Conservation (phyloP, 2,888 invertebrate genomes). For the Agapetus fuscipes region DNA sequence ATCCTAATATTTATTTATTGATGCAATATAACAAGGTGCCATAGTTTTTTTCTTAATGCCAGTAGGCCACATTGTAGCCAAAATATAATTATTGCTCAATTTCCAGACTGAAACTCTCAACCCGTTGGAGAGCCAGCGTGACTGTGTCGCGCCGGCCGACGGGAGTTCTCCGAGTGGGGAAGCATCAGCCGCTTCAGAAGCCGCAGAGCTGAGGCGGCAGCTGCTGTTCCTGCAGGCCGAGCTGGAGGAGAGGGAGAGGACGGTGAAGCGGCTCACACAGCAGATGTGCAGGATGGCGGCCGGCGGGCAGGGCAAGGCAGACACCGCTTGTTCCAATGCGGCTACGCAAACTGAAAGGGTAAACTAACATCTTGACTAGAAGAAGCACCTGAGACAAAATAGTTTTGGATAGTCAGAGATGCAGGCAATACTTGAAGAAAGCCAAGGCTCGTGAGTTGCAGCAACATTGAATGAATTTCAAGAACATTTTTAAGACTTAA, state of each 20-base stretch:
- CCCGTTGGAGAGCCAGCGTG: slow-evolving; percentile 61
- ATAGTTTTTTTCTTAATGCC: too few relatives aligned
- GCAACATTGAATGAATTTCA: too few relatives aligned
- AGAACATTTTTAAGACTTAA: too few relatives aligned
- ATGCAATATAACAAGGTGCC: too few relatives aligned
- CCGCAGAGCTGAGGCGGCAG: slow-evolving; percentile 72
- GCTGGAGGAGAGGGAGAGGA: slow-evolving; percentile 76
- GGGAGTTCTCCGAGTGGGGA: slow-evolving; percentile 53
- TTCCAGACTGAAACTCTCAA: slow-evolving; percentile 78
- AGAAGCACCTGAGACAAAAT: too few relatives aligned
- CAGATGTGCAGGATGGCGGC: slow-evolving; percentile 40
- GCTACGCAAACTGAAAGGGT: slow-evolving; percentile 86
- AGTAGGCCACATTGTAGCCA: too few relatives aligned
- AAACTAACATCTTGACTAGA: slow-evolving; percentile 23
- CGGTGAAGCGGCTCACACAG: slow-evolving; percentile 70
- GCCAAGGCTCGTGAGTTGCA: background rate
- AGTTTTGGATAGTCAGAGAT: too few relatives aligned
- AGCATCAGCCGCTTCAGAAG: slow-evolving; percentile 47
- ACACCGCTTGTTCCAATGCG: slow-evolving; percentile 54
- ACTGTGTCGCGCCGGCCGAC: slow-evolving; percentile 33
- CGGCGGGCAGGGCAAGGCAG: slow-evolving; percentile 29
- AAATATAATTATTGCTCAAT: too few relatives aligned
- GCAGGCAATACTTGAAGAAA: too few relatives aligned
- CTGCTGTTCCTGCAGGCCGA: slow-evolving; percentile 77
- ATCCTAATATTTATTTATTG: too few relatives aligned